Evolutionary conservation across 2,888 invertebrate species (phyloP).

Genomic region (Uloborus plumipes): DNA sequence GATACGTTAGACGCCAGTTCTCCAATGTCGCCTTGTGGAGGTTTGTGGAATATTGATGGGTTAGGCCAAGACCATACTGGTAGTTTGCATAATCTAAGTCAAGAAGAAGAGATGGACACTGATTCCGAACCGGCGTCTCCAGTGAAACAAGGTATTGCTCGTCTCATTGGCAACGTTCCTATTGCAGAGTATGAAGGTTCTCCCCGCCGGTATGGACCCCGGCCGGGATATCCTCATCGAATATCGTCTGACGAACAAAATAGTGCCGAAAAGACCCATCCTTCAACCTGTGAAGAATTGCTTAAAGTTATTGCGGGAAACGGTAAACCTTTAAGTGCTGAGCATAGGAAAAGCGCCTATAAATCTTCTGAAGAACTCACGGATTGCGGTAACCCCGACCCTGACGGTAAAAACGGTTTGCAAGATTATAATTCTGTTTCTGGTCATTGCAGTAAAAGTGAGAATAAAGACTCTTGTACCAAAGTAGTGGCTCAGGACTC

Average conservation of each 20-base stretch:
- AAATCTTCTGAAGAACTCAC: constrained; percentile 28
- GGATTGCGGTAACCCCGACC: constrained; percentile 38
- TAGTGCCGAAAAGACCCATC: constrained; percentile 36
- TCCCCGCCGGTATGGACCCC: constrained; percentile 85
- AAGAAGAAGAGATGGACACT: constrained; percentile 69
- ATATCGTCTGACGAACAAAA: constrained; percentile 64
- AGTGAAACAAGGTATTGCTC: constrained; percentile 66
- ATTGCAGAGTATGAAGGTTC: constrained; percentile 94
- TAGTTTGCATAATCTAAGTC: constrained; percentile 33
- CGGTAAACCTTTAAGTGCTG: constrained; percentile 22
- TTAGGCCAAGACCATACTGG: constrained; percentile 25
- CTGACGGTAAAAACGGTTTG: constrained; percentile 37
- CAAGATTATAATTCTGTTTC: constrained; percentile 43
- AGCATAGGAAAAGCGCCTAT: constrained; percentile 14
- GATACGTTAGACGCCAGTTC: constrained; percentile 49
- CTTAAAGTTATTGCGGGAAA: constrained; percentile 58
- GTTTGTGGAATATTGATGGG: constrained; percentile 43
- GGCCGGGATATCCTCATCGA: constrained; percentile 87
- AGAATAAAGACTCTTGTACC: constrained; percentile 25
- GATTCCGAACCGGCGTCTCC: constrained; percentile 65
- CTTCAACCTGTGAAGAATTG: constrained; percentile 59
- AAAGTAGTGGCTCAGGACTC: constrained; percentile 39
- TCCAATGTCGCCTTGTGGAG: constrained; percentile 55
- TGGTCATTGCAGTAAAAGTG: constrained; percentile 20
- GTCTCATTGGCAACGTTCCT: constrained; percentile 84